Evolutionary conservation across 2,113 vertebrate species (phyloP), one percentile per base, ranked within the genome.

Genomic region (Anhinga anhinga): DNA sequence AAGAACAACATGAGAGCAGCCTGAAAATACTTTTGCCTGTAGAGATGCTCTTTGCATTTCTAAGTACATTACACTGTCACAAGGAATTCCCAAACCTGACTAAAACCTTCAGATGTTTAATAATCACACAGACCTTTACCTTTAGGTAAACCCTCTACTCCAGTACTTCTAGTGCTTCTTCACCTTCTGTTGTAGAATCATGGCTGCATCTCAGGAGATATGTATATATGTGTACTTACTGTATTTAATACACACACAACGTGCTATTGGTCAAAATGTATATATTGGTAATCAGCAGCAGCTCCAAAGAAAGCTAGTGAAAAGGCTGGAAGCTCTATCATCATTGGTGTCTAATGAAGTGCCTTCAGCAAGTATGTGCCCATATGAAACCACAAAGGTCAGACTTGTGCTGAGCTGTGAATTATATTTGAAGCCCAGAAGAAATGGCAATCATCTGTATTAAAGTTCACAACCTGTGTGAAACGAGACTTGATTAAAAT

Each of bases 401-500:
- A 91, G 78, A 20, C 55, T 88, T 88, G 42, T 80, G 84, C 61
- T 91, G 84, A 96, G 85, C 74, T 80, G n/a, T 73, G 50, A 69
- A 12, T 59, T 95, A 63, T 40, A 62, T 70, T 61, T 38, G 70
- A 95, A 93, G 78, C 34, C 55, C 55, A 88, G 74, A 89, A 95
- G 87, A 88, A 95, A 85, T 34, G 45, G 27, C 25, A 90, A 76
- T 59, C 91, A 76, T 62, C 91, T 77, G 3, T 82, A 86, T 88
- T 90, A 81, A 79, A 94, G 70, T 95, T 97, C 89, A 94, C 58
- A 94, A 55, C 50, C 84, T 47, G 22, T 80, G 58, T 58, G 89
- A 96, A 95, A 90, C 2, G 23, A 91, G 70, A 73, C 78, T 96
- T 95, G 84, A 96, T 97, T 97, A 95, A 95, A 94, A 91, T 95